Evolutionary conservation across 2,888 invertebrate species (phyloP).

Genomic region (Drosophila emarginata): DNA sequence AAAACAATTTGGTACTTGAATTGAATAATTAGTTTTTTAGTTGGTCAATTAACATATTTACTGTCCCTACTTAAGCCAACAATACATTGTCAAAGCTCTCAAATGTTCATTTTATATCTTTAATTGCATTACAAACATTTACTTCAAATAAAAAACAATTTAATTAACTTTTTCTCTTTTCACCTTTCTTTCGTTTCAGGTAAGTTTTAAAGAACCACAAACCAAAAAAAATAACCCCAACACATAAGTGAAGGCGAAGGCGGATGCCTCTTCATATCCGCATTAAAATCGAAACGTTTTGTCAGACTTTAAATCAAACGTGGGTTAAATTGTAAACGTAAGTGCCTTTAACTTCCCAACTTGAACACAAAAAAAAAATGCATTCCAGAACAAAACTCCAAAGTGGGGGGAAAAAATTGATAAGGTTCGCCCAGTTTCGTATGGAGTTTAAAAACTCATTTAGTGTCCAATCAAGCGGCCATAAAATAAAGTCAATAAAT

Average conservation of each 20-base stretch:
- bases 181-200: constrained; percentile 57
- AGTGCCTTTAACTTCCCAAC: constrained; percentile 65
- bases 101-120: constrained; percentile 26
- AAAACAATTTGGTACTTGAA: background rate
- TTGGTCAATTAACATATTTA: constrained; percentile 24
- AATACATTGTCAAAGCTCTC: background rate
- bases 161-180: constrained; percentile 64
- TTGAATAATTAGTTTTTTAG: background rate
- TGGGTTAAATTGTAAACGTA: constrained; percentile 70
- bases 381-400: constrained; percentile 10
- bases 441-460: constrained; percentile 75
- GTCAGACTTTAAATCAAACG: constrained; percentile 66
- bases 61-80: constrained; percentile 28
- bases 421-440: constrained; percentile 73
- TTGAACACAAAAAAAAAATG: background rate
- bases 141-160: constrained; percentile 49
- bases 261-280: constrained; percentile 55
- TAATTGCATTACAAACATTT: constrained; percentile 32
- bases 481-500: constrained; percentile 77
- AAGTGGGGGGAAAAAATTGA: constrained; percentile 58
- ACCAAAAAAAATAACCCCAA: background rate
- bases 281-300: constrained; percentile 72
- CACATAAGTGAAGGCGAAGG: constrained; percentile 8
- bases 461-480: constrained; percentile 76
- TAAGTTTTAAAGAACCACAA: constrained; percentile 51